A percentile compares a stretch with the other conserved stretches of the same genome.
These are phyloP conservation scores for Ecliptopera silaceata DNA, from an alignment of 2,888 invertebrate genomes.

Conservation along the genomic window DNA sequence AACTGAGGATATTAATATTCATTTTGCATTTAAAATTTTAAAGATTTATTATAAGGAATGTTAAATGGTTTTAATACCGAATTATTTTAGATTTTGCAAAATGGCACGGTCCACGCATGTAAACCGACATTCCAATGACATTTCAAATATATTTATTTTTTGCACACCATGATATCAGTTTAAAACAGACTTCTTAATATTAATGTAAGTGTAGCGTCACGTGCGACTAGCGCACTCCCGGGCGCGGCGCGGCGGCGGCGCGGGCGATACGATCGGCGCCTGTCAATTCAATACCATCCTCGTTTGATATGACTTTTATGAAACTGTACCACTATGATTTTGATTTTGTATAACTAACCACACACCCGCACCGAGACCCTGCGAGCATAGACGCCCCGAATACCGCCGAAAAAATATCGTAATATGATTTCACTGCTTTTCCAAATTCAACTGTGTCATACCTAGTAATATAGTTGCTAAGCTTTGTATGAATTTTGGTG, in stretches of 20 bases:
- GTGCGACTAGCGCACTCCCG: slow-evolving; percentile 25
- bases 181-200: slow-evolving; percentile 14
- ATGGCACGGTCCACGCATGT: not conserved
- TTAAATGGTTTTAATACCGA: slow-evolving; percentile 6
- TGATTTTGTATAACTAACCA: slow-evolving; percentile 79
- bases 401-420: slow-evolving; percentile 28
- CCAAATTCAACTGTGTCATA: slow-evolving; percentile 33
- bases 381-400: slow-evolving; percentile 48
- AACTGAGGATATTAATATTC: slow-evolving; percentile 23
- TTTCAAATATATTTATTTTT: not conserved
- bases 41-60: slow-evolving; percentile 21
- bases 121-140: not conserved
- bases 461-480: slow-evolving; percentile 39
- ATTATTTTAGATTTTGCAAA: not conserved
- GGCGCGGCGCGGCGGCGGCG: slow-evolving; percentile 45
- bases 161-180: slow-evolving; percentile 4
- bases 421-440: slow-evolving; percentile 8
- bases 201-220: slow-evolving; percentile 13
- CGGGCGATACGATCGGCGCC: slow-evolving; percentile 43
- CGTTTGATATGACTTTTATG: slow-evolving; percentile 77
- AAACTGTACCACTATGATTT: slow-evolving; percentile 69
- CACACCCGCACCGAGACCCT: slow-evolving; percentile 60
- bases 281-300: slow-evolving; percentile 74
- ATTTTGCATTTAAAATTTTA: slow-evolving; percentile 19
- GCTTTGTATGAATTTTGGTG: slow-evolving; percentile 27